Percentiles rank a stretch among this genome's conserved stretches.
Evolutionary conservation across 2,888 invertebrate species (phyloP).

Genomic region (Spialia ferax): DNA sequence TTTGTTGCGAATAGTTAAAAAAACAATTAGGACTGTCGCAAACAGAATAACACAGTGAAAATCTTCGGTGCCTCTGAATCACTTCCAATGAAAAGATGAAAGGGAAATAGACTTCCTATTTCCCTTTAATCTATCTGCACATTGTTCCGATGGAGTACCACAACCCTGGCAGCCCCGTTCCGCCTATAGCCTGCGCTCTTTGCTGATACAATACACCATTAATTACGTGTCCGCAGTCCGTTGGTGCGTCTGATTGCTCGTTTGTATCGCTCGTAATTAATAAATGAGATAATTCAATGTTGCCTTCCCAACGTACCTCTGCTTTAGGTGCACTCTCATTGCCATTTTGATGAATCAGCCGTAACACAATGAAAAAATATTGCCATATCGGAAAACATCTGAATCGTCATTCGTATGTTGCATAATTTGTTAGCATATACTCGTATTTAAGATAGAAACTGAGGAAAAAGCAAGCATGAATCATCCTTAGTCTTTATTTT

Average conservation of each 20-base stretch:
- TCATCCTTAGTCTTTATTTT: conserved; percentile 3
- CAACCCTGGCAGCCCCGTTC: conserved; percentile 30
- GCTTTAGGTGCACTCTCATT: conserved; percentile 31
- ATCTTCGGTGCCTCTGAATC: background rate
- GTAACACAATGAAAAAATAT: conserved; percentile 1
- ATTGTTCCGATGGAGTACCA: background rate
- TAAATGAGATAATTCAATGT: conserved; percentile 39
- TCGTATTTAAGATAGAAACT: background rate
- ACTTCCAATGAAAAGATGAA: no score
- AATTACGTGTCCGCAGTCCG: conserved; percentile 36
- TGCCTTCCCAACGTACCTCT: conserved; percentile 9
- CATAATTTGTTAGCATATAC: background rate
- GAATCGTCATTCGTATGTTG: background rate
- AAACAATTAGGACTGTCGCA: no score
- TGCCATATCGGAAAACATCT: background rate
- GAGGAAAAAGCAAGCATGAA: background rate
- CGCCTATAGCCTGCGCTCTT: conserved; percentile 28
- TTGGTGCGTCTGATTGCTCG: conserved; percentile 33
- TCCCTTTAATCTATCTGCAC: background rate
- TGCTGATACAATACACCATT: conserved; percentile 37
- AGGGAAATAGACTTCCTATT: no score
- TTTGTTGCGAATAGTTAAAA: no score
- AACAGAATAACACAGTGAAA: background rate
- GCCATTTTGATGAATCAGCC: conserved; percentile 24
- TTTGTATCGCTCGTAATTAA: conserved; percentile 39